Evolutionary conservation across 2,888 invertebrate genomes (phyloP).

Genomic region (Iphiclides podalirius): DNA sequence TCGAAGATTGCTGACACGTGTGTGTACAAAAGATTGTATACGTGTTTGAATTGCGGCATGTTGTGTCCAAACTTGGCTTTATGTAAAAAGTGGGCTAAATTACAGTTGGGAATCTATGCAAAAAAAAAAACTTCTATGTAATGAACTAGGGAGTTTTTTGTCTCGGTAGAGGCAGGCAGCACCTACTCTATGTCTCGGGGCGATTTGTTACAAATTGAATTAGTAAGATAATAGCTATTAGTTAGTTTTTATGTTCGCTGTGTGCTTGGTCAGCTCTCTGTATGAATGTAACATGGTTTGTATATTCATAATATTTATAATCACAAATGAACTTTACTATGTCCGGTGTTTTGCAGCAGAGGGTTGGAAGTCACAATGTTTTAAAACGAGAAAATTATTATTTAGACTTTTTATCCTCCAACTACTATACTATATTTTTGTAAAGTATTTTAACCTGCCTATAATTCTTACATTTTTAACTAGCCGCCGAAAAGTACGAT

Average conservation of each 20-base stretch:
- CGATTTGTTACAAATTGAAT: conserved; percentile 16
- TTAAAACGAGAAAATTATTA: no score
- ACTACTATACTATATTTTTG: no score
- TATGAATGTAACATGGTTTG: conserved; percentile 15
- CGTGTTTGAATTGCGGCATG: background rate
- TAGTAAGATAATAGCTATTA: conserved; percentile 23
- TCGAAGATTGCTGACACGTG: background rate
- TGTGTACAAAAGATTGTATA: background rate
- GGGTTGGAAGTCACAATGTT: no score
- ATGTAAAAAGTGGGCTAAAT: background rate
- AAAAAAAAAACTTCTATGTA: no score
- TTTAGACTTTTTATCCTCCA: no score
- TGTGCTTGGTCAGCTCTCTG: conserved; percentile 38
- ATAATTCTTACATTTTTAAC: no score
- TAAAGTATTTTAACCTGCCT: no score
- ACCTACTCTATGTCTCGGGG: background rate
- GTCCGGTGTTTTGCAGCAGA: background rate
- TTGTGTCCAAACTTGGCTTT: background rate
- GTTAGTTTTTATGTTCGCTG: conserved; percentile 34
- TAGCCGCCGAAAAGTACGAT: no score
- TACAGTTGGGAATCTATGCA: background rate
- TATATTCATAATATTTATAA: background rate
- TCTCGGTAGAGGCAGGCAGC: background rate
- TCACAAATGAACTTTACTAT: background rate
- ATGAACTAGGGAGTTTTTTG: no score